A percentile compares a stretch with the other conserved stretches of the same genome.
Evolutionary conservation across 2,888 invertebrate species (phyloP).

Genomic region (Brassicogethes aeneus): DNA sequence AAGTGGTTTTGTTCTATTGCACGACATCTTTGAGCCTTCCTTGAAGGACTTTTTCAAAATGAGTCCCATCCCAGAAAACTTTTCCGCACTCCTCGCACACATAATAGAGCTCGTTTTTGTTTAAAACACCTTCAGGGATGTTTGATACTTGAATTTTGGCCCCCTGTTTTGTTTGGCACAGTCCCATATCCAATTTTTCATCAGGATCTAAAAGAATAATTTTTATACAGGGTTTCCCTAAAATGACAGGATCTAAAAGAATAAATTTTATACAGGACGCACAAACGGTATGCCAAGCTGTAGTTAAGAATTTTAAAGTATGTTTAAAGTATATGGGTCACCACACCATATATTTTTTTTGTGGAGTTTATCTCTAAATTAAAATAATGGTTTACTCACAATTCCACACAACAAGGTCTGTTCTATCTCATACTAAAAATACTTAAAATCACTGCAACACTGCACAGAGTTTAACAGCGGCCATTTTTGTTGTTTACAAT

Average conservation of each 20-base stretch:
- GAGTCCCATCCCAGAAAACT: conserved; percentile 58
- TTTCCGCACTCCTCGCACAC: conserved; percentile 68
- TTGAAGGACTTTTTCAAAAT: conserved; percentile 31
- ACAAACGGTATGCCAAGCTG: background rate
- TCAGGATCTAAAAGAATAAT: conserved; percentile 27
- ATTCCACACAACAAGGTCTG: too few species aligned
- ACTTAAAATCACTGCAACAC: too few species aligned
- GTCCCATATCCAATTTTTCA: conserved; percentile 35
- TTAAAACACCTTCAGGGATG: conserved; percentile 30
- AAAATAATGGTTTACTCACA: too few species aligned
- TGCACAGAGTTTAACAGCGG: too few species aligned
- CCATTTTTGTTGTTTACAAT: too few species aligned
- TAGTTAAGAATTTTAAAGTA: too few species aligned
- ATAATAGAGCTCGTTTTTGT: conserved; percentile 46
- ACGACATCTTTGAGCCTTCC: conserved; percentile 34
- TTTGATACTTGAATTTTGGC: conserved; percentile 46
- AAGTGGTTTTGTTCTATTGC: too few species aligned
- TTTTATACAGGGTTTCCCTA: too few species aligned
- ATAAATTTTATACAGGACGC: conserved; percentile 1
- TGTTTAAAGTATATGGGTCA: too few species aligned
- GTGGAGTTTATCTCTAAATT: too few species aligned
- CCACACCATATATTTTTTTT: too few species aligned
- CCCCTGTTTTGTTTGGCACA: conserved; percentile 48
- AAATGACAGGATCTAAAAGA: background rate
- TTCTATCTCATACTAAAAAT: too few species aligned